Evolutionary conservation across 2,888 invertebrate species (phyloP).

Genomic region (Agrochola lota): DNA sequence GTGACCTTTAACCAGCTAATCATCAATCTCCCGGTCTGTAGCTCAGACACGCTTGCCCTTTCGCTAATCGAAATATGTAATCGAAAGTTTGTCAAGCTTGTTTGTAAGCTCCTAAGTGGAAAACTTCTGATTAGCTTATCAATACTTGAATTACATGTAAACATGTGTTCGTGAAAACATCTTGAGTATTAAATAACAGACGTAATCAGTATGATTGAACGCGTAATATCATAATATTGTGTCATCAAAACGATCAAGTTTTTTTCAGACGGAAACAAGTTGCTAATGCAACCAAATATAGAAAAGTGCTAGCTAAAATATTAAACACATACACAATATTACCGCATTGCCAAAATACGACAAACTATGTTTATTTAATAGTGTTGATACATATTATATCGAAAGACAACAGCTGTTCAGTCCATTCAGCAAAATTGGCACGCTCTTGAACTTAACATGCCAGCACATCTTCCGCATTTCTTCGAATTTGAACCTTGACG

Average conservation of each 20-base stretch:
- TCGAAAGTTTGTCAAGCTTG: constrained; percentile 48
- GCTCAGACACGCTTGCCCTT: constrained; percentile 47
- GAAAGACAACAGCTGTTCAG: constrained; percentile 68
- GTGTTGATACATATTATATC: constrained; percentile 50
- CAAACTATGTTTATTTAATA: constrained; percentile 48
- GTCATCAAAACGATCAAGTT: constrained; percentile 2
- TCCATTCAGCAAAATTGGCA: constrained; percentile 73
- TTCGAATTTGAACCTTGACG: constrained; percentile 66
- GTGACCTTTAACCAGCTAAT: constrained; percentile 44
- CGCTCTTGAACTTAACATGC: constrained; percentile 63
- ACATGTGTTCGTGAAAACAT: constrained; percentile 8
- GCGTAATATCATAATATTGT: neutral
- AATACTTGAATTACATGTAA: constrained; percentile 13
- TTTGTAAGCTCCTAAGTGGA: constrained; percentile 29
- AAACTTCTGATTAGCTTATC: constrained; percentile 56
- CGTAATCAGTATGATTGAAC: neutral
- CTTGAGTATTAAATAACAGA: constrained; percentile 6
- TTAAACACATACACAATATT: constrained; percentile 29
- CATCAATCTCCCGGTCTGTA: constrained; percentile 34
- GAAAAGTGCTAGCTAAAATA: constrained; percentile 6
- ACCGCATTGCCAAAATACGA: constrained; percentile 43
- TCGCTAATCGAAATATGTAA: constrained; percentile 32
- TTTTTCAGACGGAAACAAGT: neutral
- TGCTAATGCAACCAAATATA: constrained; percentile 5
- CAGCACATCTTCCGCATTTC: constrained; percentile 38